A percentile compares a stretch with the other conserved stretches of the same genome.
Evolutionary conservation across 2,113 vertebrate genomes (phyloP).

Genomic region (Pelodiscus sinensis): DNA sequence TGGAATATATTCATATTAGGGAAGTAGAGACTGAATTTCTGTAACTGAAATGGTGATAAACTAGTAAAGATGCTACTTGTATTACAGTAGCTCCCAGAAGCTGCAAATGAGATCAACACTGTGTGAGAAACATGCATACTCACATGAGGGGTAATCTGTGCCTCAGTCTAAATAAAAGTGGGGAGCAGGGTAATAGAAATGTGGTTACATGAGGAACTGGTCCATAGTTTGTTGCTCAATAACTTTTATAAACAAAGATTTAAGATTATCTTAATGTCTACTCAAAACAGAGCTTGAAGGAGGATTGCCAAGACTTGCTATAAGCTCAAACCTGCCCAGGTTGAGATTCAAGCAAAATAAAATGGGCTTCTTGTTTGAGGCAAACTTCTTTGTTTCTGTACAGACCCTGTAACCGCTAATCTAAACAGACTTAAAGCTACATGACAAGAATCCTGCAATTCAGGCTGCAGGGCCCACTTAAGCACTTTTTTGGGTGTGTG

Average conservation of each 20-base stretch:
- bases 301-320: slow-evolving; percentile 39
- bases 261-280: neutral
- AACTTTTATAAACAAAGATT: neutral
- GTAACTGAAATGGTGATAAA: neutral
- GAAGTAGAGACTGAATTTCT: slow-evolving; percentile 28
- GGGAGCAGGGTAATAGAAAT: neutral
- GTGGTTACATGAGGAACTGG: neutral
- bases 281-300: slow-evolving; percentile 22
- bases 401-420: neutral
- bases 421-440: neutral
- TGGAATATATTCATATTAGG: slow-evolving; percentile 28
- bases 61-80: neutral
- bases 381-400: neutral
- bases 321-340: slow-evolving; percentile 22
- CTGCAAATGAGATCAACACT: neutral
- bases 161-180: neutral
- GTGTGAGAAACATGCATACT: neutral
- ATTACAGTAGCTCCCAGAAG: neutral
- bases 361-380: neutral
- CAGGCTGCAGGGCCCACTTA: too few species aligned
- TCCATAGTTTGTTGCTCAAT: neutral
- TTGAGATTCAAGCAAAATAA: slow-evolving; percentile 11
- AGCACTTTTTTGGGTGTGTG: too few species aligned
- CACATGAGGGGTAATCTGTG: neutral
- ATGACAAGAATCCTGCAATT: neutral